Evolutionary conservation across 2,888 invertebrate species (phyloP), one percentile per base, ranked within the genome.

Genomic region (Monopis laevigella): DNA sequence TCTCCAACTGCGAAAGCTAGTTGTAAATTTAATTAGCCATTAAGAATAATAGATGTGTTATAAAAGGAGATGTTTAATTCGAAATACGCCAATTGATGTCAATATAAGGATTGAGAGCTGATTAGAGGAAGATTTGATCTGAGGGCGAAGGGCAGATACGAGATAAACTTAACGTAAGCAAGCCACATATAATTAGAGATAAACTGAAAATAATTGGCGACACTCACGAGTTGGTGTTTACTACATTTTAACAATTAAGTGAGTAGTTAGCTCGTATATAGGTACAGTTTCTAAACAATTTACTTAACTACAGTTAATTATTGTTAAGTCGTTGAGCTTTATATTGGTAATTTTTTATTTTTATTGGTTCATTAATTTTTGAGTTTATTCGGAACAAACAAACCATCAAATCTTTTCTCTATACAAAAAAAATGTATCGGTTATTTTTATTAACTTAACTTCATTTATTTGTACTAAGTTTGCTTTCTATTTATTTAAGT

Each of bases 171-270:
- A 61, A 71, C 71, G 74, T 71, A 66, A 68, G 74, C 75, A 69
- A 73, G 67, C 77, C 65, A 75, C 77, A 71, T 74, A 74, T 78
- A 80, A 80, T 80, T 78, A 80, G 78, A 77, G 77, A 77, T 77
- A 77, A 77, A 77, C 77, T 74, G 72, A 77, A 80, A 77, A 77
- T 80, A 80, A 80, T 80, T 80, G 80, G 80, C 74, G 65, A 59
- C 71, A 72, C 77, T 77, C 74, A 73, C 69, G 73, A 17, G n/a
- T 10, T 16, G 18, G 2, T 34, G 14, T 13, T 29, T 11, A 13
- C 12, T 29, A 29, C n/a, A n/a, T 7, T 6, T 10, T 6, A 10
- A 24, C 24, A 24, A 7, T 10, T 6, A 10, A 7, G 24, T 24
- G 24, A 24, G 6, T 24, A 24, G 6, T 24, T 24, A 24, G 6